Evolutionary conservation across 2,113 vertebrate genomes (phyloP), one percentile per base, ranked within the genome.

Genomic region (Chamaea fasciata): DNA sequence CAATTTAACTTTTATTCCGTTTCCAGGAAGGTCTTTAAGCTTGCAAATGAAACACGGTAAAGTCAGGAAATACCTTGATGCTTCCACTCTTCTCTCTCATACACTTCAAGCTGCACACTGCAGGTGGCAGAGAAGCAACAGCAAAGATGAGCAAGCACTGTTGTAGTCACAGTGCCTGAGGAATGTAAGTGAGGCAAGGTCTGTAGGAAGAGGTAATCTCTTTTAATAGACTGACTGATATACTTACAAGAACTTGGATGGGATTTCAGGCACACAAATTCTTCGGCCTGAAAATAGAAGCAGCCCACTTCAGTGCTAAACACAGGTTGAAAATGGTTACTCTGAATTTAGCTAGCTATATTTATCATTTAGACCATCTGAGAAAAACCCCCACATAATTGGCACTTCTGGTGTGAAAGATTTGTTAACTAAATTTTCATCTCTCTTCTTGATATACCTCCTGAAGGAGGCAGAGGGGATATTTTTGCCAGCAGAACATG

Each of bases 291-390:
- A 87, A 97, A 93, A 94, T 96, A 97, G 94, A 93, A 93, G 42
- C 73, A 78, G 56, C 92, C 89, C 80, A 97, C 95, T 95, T 87
- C 28, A 70, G 80, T 2, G 19, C 80, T 97, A 96, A 96, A 93
- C 10, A 3, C 73, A 89, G 83, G 80, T 83, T 96, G 80, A 87
- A 96, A 96, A 87, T 73, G 68, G 92, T 81, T 74, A 77, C 46
- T 93, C 94, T 75, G 83, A 90, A 95, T 96, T 95, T 94, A 94
- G 86, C 73, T 60, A 26, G 59, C 87, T 97, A 92, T 94, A 94
- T 95, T 92, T 94, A 92, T 89, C 81, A 90, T 63, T 76, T 60
- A 91, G 68, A 91, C 73, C 86, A 96, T 93, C 76, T 92, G 80
- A 95, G 83, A 27, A 55, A 86, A 83, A 56, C 21, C 1, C 8